These are phyloP conservation scores for Xestia xanthographa DNA, from an alignment of 2,888 invertebrate genomes.

Conservation along the genomic window DNA sequence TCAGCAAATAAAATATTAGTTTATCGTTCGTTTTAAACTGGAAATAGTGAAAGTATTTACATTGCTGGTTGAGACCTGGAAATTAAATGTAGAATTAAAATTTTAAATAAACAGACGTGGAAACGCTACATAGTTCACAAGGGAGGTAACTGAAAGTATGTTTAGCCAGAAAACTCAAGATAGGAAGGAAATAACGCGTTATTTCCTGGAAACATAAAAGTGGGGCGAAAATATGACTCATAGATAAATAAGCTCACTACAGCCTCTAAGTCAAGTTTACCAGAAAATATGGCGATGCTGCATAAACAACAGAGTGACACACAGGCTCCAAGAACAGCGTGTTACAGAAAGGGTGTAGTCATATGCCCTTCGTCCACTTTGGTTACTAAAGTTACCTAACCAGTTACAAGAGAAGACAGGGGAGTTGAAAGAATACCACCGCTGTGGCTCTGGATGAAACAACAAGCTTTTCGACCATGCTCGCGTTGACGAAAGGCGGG, in stretches of 20 bases:
- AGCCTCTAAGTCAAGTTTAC: conserved; percentile 9
- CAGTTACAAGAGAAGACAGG: too few relatives aligned
- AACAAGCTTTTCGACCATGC: too few relatives aligned
- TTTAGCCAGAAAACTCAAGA: conserved; percentile 1
- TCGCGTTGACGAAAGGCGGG: too few relatives aligned
- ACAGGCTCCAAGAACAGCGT: not conserved
- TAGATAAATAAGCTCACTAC: conserved; percentile 15
- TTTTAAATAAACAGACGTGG: not conserved
- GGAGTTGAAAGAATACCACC: too few relatives aligned
- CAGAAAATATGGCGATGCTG: not conserved
- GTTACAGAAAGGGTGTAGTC: not conserved
- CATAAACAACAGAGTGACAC: conserved; percentile 22
- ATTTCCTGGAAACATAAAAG: conserved; percentile 13
- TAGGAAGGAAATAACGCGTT: conserved; percentile 5
- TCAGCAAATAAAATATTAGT: not conserved
- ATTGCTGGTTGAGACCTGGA: not conserved
- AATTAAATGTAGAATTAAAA: not conserved
- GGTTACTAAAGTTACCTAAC: too few relatives aligned
- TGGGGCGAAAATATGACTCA: conserved; percentile 12
- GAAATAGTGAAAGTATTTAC: not conserved
- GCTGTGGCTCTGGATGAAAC: too few relatives aligned
- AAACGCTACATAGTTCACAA: too few relatives aligned
- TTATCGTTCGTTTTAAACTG: not conserved
- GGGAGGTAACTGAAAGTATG: not conserved
- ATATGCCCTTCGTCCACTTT: too few relatives aligned